phyloP scores from a whole-genome alignment of 2,113 vertebrate species.

The Silurus asotus region DNA sequence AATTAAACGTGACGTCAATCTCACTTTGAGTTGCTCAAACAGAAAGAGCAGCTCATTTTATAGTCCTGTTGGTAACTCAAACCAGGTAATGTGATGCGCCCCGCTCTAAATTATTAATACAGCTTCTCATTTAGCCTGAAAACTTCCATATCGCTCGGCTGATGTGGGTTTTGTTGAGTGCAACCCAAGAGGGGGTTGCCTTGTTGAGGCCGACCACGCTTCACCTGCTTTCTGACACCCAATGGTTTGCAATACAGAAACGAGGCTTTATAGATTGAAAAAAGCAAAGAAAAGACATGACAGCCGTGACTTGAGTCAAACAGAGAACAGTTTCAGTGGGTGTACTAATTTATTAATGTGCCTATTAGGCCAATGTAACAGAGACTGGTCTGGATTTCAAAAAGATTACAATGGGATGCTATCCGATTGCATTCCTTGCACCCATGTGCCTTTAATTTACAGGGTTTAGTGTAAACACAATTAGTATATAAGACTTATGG shows the following conservation, averaged over 20 bases:
- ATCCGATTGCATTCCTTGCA: constrained; percentile 65
- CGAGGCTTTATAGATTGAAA: constrained; percentile 42
- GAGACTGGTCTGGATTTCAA: constrained; percentile 59
- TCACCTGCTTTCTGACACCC: constrained; percentile 46
- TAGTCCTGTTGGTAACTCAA: constrained; percentile 52
- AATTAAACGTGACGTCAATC: constrained; percentile 27
- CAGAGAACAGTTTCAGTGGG: constrained; percentile 48
- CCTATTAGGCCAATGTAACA: constrained; percentile 56
- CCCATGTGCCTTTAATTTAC: constrained; percentile 59
- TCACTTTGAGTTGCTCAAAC: constrained; percentile 8
- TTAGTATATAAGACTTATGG: background rate
- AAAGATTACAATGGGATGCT: constrained; percentile 63
- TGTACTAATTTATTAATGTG: constrained; percentile 72
- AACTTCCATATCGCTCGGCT: constrained; percentile 27
- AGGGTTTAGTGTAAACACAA: background rate
- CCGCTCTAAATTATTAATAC: constrained; percentile 66
- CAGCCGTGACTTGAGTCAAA: constrained; percentile 15
- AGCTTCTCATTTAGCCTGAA: constrained; percentile 42
- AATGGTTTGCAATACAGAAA: constrained; percentile 29
- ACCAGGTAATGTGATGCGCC: constrained; percentile 59
- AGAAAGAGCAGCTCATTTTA: constrained; percentile 40
- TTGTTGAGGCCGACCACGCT: constrained; percentile 35
- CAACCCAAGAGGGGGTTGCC: constrained; percentile 36
- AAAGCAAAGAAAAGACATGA: background rate
- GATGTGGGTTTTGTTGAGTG: constrained; percentile 51